A percentile compares a stretch with the other conserved stretches of the same genome.
These are phyloP conservation scores for Centropus unirufus DNA, from an alignment of 2,113 vertebrate species.

Conservation along the genomic window DNA sequence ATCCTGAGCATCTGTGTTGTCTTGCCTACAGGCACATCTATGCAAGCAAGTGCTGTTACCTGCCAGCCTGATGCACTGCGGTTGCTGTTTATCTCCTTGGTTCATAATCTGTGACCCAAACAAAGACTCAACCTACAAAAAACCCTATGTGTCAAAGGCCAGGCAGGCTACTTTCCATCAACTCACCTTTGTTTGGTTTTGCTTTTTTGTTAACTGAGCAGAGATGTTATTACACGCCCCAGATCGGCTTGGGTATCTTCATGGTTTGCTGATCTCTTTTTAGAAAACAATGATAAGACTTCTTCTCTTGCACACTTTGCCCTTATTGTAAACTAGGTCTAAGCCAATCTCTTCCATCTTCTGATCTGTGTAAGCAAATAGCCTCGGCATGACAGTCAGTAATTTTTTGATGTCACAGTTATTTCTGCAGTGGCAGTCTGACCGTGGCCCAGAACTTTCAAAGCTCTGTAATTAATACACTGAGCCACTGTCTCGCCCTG, in stretches of 20 bases:
- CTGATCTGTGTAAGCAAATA: not conserved
- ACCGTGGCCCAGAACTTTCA: not conserved
- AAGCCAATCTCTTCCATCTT: not conserved
- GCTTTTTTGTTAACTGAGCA: not conserved
- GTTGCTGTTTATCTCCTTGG: not conserved
- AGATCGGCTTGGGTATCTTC: not conserved
- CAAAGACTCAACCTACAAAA: not conserved
- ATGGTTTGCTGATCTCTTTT: constrained; percentile 6
- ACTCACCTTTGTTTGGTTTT: not conserved
- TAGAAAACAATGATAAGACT: not conserved
- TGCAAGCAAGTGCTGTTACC: not conserved
- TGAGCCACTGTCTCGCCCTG: not conserved
- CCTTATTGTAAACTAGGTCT: not conserved
- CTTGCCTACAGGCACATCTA: not conserved
- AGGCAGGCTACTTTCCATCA: not conserved
- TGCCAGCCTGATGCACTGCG: not conserved
- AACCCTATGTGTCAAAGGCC: not conserved
- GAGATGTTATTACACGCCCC: not conserved
- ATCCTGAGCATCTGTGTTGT: not conserved
- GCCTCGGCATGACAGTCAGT: not conserved
- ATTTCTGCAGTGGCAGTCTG: not conserved
- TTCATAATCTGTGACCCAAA: not conserved
- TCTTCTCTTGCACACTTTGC: not conserved
- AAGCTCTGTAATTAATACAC: not conserved
- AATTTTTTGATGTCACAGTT: not conserved